Percentiles rank a stretch among this genome's conserved stretches.
phyloP scores from a whole-genome alignment of 2,797 vertebrate genomes.

The Ficedula albicollis region DNA sequence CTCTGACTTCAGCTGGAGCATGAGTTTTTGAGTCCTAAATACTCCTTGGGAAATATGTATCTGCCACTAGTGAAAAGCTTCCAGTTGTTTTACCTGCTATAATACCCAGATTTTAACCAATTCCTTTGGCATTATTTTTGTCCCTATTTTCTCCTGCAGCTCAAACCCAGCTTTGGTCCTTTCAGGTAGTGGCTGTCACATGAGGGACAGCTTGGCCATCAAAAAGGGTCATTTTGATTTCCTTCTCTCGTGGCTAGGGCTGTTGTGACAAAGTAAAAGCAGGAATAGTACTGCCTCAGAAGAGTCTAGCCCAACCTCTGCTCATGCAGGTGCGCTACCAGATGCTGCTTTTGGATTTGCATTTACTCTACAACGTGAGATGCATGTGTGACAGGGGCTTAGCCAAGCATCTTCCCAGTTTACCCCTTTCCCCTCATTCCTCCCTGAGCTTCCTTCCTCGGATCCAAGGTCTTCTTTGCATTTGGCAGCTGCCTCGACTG shows the following conservation, averaged over 20 bases:
- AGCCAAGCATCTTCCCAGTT: neutral
- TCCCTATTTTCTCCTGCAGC: neutral
- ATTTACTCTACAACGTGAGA: neutral
- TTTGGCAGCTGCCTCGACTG: neutral
- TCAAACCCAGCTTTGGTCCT: neutral
- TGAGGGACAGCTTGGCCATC: neutral
- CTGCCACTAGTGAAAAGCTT: neutral
- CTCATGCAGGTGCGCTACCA: accelerated
- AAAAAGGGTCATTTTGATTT: neutral
- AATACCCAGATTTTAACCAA: neutral
- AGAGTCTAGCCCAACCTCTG: neutral
- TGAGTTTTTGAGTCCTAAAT: neutral
- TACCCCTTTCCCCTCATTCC: neutral
- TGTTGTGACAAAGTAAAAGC: neutral
- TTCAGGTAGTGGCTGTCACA: neutral
- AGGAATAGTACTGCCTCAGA: neutral
- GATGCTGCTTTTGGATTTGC: neutral
- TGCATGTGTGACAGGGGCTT: neutral
- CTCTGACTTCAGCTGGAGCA: neutral
- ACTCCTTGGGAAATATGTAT: neutral
- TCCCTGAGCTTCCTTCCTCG: accelerated
- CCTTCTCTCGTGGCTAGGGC: neutral
- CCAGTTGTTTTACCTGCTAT: neutral
- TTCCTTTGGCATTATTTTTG: neutral
- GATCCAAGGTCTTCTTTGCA: accelerated